Evolutionary conservation across 2,113 vertebrate species (phyloP).

Genomic region (Zosterops hypoxanthus): DNA sequence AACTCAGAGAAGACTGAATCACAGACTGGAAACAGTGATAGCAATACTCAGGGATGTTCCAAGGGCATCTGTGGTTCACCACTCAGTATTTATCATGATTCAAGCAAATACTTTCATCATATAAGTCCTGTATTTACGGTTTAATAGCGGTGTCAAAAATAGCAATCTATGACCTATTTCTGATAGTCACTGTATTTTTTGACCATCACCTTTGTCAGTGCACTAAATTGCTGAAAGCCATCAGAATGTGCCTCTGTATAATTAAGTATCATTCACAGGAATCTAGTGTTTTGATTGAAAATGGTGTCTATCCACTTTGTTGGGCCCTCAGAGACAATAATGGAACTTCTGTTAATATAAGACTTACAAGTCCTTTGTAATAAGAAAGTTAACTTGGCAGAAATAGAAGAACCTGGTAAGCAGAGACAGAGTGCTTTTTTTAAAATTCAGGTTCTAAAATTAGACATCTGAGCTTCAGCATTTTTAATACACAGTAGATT

Average conservation of each 20-base stretch:
- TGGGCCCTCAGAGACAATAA: neutral
- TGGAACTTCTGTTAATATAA: neutral
- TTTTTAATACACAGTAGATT: neutral
- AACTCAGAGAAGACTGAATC: constrained; percentile 59
- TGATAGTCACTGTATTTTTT: neutral
- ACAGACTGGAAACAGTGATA: constrained; percentile 74
- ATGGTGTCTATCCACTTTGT: neutral
- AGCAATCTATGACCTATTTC: neutral
- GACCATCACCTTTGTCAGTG: neutral
- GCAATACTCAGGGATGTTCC: constrained; percentile 52
- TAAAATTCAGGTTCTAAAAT: neutral
- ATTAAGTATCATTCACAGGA: neutral
- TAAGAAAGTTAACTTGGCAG: neutral
- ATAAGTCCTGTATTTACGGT: neutral
- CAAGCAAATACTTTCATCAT: constrained; percentile 39
- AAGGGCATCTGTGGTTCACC: constrained; percentile 65
- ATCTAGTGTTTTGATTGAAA: neutral
- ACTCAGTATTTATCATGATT: constrained; percentile 38
- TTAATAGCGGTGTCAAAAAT: constrained; percentile 26
- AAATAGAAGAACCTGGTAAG: neutral
- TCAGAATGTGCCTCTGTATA: neutral
- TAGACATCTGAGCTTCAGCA: neutral
- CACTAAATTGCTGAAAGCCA: neutral
- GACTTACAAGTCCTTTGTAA: neutral
- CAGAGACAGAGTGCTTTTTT: neutral